These are phyloP conservation scores for Burhinus bistriatus DNA, from an alignment of 2,113 vertebrate species.

Conservation along the genomic window DNA sequence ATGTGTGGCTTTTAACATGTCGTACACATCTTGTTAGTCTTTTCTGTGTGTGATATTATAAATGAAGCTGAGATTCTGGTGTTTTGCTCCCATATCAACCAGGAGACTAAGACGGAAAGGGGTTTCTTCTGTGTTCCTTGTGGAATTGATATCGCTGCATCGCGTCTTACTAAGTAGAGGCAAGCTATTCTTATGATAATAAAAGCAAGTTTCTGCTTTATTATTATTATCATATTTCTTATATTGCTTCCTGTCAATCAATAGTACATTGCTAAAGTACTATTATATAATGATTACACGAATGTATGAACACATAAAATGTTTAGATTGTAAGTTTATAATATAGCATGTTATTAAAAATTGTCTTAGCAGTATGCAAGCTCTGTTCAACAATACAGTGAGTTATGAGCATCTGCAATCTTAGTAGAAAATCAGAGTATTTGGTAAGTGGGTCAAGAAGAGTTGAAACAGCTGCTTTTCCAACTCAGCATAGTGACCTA, in stretches of 20 bases:
- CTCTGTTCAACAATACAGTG: background rate
- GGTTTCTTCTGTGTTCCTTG: background rate
- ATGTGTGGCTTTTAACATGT: background rate
- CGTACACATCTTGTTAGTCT: background rate
- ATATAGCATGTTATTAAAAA: background rate
- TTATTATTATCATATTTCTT: background rate
- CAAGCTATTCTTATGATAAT: background rate
- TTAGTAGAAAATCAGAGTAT: background rate
- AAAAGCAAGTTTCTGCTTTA: background rate
- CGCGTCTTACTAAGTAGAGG: background rate
- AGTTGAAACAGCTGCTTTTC: background rate
- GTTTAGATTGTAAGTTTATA: background rate
- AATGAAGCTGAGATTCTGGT: background rate
- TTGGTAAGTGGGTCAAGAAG: background rate
- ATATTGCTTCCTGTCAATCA: background rate
- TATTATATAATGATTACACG: background rate
- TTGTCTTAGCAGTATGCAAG: background rate
- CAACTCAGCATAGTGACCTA: background rate
- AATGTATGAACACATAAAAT: background rate
- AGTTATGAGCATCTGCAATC: background rate
- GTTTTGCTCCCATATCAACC: background rate
- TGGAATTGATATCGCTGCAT: background rate
- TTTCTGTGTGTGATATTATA: background rate
- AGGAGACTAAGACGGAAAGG: background rate
- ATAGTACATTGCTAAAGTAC: background rate